Base-by-base conservation (phyloP, 2,113 vertebrate genomes). In the Callipepla squamata region DNA sequence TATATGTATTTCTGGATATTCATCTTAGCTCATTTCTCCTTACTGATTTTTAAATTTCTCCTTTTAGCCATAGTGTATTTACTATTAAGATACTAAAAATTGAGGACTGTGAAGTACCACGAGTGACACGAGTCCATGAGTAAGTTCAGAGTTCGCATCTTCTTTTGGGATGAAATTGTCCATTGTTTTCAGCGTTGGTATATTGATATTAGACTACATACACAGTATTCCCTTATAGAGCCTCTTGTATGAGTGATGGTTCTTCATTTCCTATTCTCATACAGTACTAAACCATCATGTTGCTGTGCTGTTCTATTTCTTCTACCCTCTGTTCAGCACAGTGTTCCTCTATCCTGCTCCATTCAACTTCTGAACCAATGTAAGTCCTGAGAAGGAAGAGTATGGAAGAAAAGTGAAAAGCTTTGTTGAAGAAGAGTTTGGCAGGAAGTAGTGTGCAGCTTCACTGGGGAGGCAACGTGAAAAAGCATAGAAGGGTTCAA, bases 11-110 rank as follows among this genome's bases (percentile, higher is more conserved):
- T 61, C 2, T 9, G 82, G 26, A 5, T 61, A 22, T 48, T 68
- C 6, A 3, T 67, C 28, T 76, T 20, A n/a, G 6, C 76, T 73
- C 6, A 48, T 8, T 85, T 80, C n/a, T 59, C 30, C 28, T 17
- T 80, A 25, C 38, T 81, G n/a, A 76, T 57, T 59, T 48, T 91
- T 85, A 22, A 75, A 68, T 80, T 92, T 96, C 10, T 93, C 28
- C 77, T 96, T 97, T 69, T 95, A 99, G 99, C 95, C 99, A 99
- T 96, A 99, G 99, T 87, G 97, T 99, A 93, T 99, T 99, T 95
- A 99, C 99, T 18, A 94, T 99, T 79, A 98, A 99, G 53, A 86
- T 99, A 73, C 68, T 99, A 69, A 98, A 96, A 90, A 97, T 99
- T 47, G 98, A 99, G 86, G 98, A 98, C 77, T 66, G 95, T 13